phyloP scores from a whole-genome alignment of 2,797 vertebrate species.

The Tympanoctomys barrerae region DNA sequence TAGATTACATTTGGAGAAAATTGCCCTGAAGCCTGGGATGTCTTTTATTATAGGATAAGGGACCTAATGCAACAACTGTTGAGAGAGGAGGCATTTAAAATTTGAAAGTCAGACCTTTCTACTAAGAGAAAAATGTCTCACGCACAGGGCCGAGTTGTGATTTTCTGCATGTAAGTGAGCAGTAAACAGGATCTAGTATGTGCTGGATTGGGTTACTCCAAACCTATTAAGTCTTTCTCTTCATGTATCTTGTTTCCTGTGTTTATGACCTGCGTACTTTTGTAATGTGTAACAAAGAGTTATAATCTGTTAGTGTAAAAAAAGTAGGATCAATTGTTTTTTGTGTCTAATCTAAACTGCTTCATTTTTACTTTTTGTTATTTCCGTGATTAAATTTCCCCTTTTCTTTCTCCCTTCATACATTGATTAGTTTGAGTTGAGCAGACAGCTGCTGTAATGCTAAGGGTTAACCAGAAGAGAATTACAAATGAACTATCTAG shows the following conservation, averaged over 20 bases:
- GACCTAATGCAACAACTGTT: conserved; percentile 31
- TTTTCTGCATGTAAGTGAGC: conserved; percentile 62
- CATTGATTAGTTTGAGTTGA: conserved; percentile 70
- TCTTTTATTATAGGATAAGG: conserved; percentile 48
- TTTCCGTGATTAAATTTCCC: conserved; percentile 61
- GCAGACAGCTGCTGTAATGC: conserved; percentile 86
- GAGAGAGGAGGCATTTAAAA: conserved; percentile 61
- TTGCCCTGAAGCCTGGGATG: conserved; percentile 52
- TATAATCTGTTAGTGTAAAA: conserved; percentile 54
- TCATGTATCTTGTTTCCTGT: conserved; percentile 64
- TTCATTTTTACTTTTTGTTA: conserved; percentile 68
- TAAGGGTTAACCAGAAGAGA: conserved; percentile 98
- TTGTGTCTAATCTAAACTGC: conserved; percentile 40
- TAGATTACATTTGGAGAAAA: conserved; percentile 63
- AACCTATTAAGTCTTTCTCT: conserved; percentile 56
- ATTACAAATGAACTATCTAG: conserved; percentile 99
- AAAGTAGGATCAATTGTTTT: conserved; percentile 44
- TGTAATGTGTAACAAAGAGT: conserved; percentile 64
- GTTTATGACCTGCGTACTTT: conserved; percentile 67
- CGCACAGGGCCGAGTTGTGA: conserved; percentile 48
- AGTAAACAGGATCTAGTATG: conserved; percentile 35
- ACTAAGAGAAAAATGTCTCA: conserved; percentile 56
- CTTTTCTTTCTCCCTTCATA: conserved; percentile 57
- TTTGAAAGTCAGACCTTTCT: conserved; percentile 59
- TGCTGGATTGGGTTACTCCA: not conserved